Base-by-base conservation (phyloP, 2,888 invertebrate species). In the Hesperia comma region DNA sequence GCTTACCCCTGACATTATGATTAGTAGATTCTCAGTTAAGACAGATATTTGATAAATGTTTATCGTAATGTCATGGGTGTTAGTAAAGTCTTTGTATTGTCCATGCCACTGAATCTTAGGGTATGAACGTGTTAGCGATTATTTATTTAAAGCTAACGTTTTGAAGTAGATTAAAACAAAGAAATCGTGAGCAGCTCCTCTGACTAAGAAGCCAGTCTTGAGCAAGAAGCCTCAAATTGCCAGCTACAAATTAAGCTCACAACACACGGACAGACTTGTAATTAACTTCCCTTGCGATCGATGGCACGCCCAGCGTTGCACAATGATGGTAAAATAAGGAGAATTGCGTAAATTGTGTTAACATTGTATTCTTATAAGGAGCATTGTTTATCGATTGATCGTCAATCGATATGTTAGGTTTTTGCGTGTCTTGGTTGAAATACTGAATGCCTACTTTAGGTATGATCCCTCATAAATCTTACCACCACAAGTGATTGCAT, bases 201-300 rank as follows among this genome's bases (percentile, higher is more conserved):
- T 60, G 60, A 33, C 53, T 60, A 60, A 66, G 60, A 60, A 66
- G 40, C 69, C 17, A 63, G 61, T 43, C 57, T 75, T 73, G 68
- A 66, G 73, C 72, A 75, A 75, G 68, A 68, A 60, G 54, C 66
- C 57, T 66, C 60, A 66, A 66, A 66, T 66, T 66, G 46, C 66
- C 46, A 60, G 60, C 37, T 54, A 66, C 60, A 60, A 66, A 66
- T 64, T 58, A 64, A 64, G 57, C 58, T 71, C 71, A 63, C 67
- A 70, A 71, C 68, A 68, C 68, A 69, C 70, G 72, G 68, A 71
- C 72, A 70, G 72, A 71, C 69, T 54, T 62, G 71, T 71, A 75
- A 77, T 77, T 77, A 76, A 74, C 69, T 67, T 68, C 64, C 51
- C 63, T 40, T 54, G 61, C 58, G 57, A 37, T 63, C 46, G 55